These are phyloP conservation scores for Bostrychus sinensis DNA, from an alignment of 2,113 vertebrate genomes.

Conservation along the genomic window DNA sequence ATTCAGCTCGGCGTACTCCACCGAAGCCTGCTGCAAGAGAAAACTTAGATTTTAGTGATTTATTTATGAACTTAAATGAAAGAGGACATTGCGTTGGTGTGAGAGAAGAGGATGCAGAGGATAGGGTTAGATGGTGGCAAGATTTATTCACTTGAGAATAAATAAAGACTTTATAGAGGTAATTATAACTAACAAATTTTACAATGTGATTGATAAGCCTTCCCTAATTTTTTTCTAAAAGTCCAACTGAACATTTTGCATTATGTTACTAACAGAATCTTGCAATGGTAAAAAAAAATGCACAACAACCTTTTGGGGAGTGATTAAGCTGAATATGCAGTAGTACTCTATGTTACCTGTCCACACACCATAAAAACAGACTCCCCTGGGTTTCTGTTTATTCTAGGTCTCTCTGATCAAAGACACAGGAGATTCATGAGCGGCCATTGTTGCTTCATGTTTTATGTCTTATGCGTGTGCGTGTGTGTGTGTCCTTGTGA, in stretches of 20 bases:
- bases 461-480: slow-evolving; percentile 2
- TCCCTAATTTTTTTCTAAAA: too few species aligned
- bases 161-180: neutral
- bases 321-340: too few species aligned
- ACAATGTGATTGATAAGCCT: neutral
- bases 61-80: too few species aligned
- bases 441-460: neutral
- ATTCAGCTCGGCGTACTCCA: slow-evolving; percentile 76
- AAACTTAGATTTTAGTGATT: too few species aligned
- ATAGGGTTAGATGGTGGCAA: too few species aligned
- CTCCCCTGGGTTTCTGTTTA: slow-evolving; percentile 16
- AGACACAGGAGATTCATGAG: slow-evolving; percentile 18
- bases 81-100: too few species aligned
- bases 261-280: too few species aligned
- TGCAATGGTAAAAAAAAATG: too few species aligned
- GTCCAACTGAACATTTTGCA: too few species aligned
- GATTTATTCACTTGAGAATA: neutral
- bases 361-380: slow-evolving; percentile 17
- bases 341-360: slow-evolving; percentile 17
- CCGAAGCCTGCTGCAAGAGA: slow-evolving; percentile 49
- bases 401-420: slow-evolving; percentile 29
- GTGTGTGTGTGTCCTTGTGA: neutral
- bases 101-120: too few species aligned
- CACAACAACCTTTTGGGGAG: too few species aligned
- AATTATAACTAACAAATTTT: neutral